These are phyloP conservation scores for Anguilla pacifica DNA, from an alignment of 2,797 vertebrate genomes.

Conservation along the genomic window DNA sequence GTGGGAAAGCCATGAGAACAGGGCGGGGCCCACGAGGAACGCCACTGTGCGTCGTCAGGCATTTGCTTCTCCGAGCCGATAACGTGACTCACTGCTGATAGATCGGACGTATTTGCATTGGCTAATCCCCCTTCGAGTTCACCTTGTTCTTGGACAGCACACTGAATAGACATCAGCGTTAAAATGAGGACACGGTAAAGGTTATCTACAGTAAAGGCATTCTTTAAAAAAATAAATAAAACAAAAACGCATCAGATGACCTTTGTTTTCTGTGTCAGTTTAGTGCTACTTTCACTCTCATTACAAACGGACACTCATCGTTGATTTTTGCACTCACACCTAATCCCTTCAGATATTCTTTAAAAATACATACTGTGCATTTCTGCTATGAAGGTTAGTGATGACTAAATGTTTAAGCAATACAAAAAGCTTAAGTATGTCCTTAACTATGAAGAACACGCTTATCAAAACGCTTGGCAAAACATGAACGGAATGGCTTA, in stretches of 20 bases:
- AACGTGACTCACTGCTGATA: not conserved
- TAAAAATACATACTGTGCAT: not conserved
- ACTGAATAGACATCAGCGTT: not conserved
- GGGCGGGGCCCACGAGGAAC: not conserved
- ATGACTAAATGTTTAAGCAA: not conserved
- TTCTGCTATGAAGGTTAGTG: not conserved
- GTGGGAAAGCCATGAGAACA: not conserved
- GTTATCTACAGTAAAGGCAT: not conserved
- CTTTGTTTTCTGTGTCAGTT: not conserved
- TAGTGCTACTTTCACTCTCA: not conserved
- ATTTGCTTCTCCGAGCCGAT: not conserved
- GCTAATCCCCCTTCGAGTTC: not conserved
- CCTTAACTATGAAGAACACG: not conserved
- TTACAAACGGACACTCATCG: not conserved
- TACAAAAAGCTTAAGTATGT: not conserved
- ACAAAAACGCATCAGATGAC: not conserved
- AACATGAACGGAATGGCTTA: not conserved
- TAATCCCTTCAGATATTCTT: not conserved
- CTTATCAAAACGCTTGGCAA: not conserved
- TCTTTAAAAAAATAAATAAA: not conserved
- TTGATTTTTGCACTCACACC: not conserved
- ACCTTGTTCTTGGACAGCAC: slow-evolving; percentile 6
- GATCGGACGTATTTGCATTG: not conserved
- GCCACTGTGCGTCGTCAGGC: not conserved
- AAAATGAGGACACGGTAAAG: not conserved